Conservation (phyloP, 2,797 vertebrate genomes). For the Hippoglossus hippoglossus region DNA sequence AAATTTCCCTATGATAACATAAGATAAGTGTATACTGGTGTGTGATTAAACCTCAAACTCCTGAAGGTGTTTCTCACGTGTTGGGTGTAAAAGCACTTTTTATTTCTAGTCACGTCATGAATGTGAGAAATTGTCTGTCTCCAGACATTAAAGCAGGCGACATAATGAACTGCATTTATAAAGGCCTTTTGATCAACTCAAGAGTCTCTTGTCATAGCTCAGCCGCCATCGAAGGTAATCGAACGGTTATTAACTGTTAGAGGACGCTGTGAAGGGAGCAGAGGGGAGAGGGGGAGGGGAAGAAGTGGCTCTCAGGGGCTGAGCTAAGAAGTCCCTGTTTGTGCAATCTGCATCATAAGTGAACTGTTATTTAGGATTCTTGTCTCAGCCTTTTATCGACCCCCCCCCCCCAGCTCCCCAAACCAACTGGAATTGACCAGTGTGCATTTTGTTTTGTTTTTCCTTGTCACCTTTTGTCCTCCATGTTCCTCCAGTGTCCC, state of each 20-base stretch:
- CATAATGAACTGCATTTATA: slow-evolving; percentile 59
- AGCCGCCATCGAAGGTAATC: slow-evolving; percentile 59
- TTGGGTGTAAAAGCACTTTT: slow-evolving; percentile 14
- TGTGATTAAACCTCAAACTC: not conserved
- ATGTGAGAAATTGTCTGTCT: slow-evolving; percentile 32
- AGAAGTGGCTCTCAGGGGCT: slow-evolving; percentile 33
- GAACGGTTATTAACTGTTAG: slow-evolving; percentile 48
- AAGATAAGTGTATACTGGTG: not conserved
- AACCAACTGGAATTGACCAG: slow-evolving; percentile 75
- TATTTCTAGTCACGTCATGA: slow-evolving; percentile 10
- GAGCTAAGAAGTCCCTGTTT: slow-evolving; percentile 45
- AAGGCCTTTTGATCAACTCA: slow-evolving; percentile 63
- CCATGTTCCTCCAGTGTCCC: slow-evolving; percentile 43
- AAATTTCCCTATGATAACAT: not conserved
- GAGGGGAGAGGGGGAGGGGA: slow-evolving; percentile 10
- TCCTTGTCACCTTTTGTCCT: slow-evolving; percentile 65
- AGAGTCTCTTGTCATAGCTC: slow-evolving; percentile 65
- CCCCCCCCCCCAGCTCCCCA: slow-evolving; percentile 21
- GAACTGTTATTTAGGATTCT: slow-evolving; percentile 75
- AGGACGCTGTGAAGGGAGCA: slow-evolving; percentile 32
- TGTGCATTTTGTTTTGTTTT: slow-evolving; percentile 30
- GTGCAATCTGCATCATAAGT: slow-evolving; percentile 73
- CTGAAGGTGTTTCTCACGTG: not conserved
- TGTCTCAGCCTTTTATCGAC: slow-evolving; percentile 70
- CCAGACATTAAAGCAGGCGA: slow-evolving; percentile 14